Conservation (phyloP, 2,113 vertebrate genomes). For the Pogona vitticeps region DNA sequence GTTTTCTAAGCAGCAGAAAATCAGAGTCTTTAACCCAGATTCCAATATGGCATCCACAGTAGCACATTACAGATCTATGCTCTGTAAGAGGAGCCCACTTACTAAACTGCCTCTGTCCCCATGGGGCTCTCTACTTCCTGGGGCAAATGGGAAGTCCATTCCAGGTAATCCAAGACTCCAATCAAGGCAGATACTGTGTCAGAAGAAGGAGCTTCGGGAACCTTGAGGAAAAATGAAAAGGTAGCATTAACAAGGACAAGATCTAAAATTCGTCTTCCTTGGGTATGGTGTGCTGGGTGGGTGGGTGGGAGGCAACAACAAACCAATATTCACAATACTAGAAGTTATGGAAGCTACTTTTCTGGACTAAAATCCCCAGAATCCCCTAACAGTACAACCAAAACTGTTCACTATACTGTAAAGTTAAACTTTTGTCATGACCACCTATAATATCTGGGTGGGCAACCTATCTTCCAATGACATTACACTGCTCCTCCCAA, state of each 20-base stretch:
- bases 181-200: slow-evolving; percentile 51
- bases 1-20: background rate
- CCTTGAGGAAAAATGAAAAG: slow-evolving; percentile 5
- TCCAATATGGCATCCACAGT: background rate
- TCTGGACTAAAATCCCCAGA: too few species aligned
- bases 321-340: background rate
- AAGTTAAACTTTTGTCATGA: background rate
- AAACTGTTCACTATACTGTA: background rate
- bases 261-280: background rate
- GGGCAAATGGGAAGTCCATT: slow-evolving; percentile 30
- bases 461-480: too few species aligned
- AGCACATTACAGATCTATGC: slow-evolving; percentile 39
- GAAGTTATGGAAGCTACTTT: background rate
- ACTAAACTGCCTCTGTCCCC: slow-evolving; percentile 52
- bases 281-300: too few species aligned
- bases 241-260: background rate
- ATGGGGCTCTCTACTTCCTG: slow-evolving; percentile 36
- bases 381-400: too few species aligned
- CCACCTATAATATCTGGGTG: background rate
- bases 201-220: slow-evolving; percentile 34
- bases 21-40: background rate
- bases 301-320: background rate
- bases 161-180: slow-evolving; percentile 62
- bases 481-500: too few species aligned
- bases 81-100: slow-evolving; percentile 37